A percentile compares a stretch with the other conserved stretches of the same genome.
These are phyloP conservation scores for Tetragonula carbonaria DNA, from an alignment of 2,888 invertebrate genomes.

Conservation along the genomic window DNA sequence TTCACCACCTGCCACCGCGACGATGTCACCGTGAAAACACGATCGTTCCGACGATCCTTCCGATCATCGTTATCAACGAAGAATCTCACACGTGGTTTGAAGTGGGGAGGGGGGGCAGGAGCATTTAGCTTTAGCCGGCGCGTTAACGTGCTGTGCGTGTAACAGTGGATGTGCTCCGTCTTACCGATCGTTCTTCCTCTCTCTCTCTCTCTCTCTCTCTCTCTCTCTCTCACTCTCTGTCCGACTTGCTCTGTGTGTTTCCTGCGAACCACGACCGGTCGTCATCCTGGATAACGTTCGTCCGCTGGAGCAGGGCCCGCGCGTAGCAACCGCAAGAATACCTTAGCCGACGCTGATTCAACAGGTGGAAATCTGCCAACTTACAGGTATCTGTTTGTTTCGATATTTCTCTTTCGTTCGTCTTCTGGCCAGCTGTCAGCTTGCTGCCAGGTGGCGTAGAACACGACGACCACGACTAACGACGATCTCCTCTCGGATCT, in stretches of 20 bases:
- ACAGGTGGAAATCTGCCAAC: slow-evolving; percentile 80
- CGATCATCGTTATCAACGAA: background rate
- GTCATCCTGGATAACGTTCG: slow-evolving; percentile 58
- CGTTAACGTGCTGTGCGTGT: slow-evolving; percentile 59
- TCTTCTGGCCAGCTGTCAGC: slow-evolving; percentile 55
- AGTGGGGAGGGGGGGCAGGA: slow-evolving; percentile 20
- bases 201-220: no score
- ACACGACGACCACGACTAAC: background rate
- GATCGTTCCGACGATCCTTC: background rate
- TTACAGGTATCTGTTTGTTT: slow-evolving; percentile 72
- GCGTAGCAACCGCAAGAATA: slow-evolving; percentile 65
- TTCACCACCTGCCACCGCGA: slow-evolving; percentile 18
- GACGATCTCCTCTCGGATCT: slow-evolving; percentile 14
- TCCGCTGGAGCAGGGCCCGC: slow-evolving; percentile 26
- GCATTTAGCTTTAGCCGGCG: slow-evolving; percentile 34
- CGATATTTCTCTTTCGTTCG: slow-evolving; percentile 30
- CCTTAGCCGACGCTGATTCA: slow-evolving; percentile 70
- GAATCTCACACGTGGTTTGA: slow-evolving; percentile 34
- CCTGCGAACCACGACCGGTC: slow-evolving; percentile 36
- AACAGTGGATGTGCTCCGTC: slow-evolving; percentile 51
- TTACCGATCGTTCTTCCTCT: background rate
- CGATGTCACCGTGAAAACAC: slow-evolving; percentile 19
- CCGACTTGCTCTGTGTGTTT: slow-evolving; percentile 28
- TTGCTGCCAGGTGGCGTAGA: slow-evolving; percentile 34
- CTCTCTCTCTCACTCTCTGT: background rate